Evolutionary conservation across 2,888 invertebrate species (phyloP), one percentile per base, ranked within the genome.

Genomic region (Drosophila meridionalis): DNA sequence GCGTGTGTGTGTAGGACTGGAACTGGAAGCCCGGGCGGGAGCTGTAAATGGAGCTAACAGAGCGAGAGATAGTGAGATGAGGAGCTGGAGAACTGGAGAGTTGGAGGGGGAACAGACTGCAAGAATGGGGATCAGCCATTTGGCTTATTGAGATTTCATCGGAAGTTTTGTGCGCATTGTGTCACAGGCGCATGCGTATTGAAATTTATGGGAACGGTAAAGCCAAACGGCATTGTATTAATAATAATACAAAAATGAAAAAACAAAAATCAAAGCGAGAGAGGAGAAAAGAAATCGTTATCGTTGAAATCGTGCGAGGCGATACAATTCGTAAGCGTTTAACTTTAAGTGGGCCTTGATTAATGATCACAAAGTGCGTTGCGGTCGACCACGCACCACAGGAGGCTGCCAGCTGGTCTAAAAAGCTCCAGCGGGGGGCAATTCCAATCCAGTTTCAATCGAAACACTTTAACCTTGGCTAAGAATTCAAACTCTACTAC

Each of bases 321-420:
- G 86, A 80, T 78, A 85, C 86, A 89, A 89, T 89, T 85, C 86
- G 86, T 85, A 87, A 85, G 89, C 84, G 88, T 87, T 85, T 85
- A 87, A 83, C 72, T 88, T 85, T 85, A 85, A 85, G 85, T 85
- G 85, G 90, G 85, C 63, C 80, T 78, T 85, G 85, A 89, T 85
- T 85, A 85, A 85, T 85, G 88, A 85, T 85, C 82, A 67, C 72
- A 47, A 72, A 78, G 69, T 82, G 85, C 76, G 69, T 73, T 69
- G 70, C 73, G 88, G 62, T 84, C 76, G 80, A 52, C 82, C 76
- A 73, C 69, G 87, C 89, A 28, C 83, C 80, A 59, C 89, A 87
- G 83, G 83, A 73, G 84, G 26, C 52, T 71, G 69, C 38, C 69
- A 84, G 66, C 68, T 69, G 59, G 62, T 59, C 73, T 69, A 65